phyloP scores from a whole-genome alignment of 2,888 invertebrate species.

The Spisula solida region DNA sequence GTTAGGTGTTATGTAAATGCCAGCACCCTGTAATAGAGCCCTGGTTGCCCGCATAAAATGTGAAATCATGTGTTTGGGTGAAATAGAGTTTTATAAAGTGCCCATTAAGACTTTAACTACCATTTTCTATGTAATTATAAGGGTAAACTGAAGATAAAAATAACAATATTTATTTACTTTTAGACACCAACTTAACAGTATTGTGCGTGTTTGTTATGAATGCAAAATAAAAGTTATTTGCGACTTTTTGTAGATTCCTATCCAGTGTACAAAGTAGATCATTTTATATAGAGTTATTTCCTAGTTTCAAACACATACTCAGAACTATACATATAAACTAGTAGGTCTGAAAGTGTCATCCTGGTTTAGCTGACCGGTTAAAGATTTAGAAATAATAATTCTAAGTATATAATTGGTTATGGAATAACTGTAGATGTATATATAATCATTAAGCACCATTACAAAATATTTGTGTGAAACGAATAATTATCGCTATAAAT shows the following conservation, averaged over 20 bases:
- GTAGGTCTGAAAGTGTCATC: not conserved
- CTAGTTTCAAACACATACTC: not conserved
- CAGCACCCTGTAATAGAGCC: too few relatives aligned
- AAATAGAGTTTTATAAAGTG: too few relatives aligned
- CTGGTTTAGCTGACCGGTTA: not conserved
- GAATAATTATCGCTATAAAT: not conserved
- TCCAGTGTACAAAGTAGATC: not conserved
- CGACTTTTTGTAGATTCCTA: not conserved
- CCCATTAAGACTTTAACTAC: too few relatives aligned
- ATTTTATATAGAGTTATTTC: conserved; percentile 14
- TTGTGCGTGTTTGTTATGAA: not conserved
- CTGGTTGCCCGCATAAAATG: too few relatives aligned
- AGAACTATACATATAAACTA: conserved; percentile 15
- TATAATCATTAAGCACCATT: not conserved
- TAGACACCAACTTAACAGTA: not conserved
- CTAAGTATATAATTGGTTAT: not conserved
- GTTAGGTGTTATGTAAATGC: too few relatives aligned
- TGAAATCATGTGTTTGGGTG: too few relatives aligned
- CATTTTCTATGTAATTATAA: too few relatives aligned
- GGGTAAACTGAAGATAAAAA: too few relatives aligned
- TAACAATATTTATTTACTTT: not conserved
- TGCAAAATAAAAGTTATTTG: not conserved
- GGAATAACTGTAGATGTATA: conserved; percentile 14
- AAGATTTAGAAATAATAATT: not conserved
- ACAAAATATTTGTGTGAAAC: too few relatives aligned